Evolutionary conservation across 2,888 invertebrate genomes (phyloP).

Genomic region (Tetranychus truncatus): DNA sequence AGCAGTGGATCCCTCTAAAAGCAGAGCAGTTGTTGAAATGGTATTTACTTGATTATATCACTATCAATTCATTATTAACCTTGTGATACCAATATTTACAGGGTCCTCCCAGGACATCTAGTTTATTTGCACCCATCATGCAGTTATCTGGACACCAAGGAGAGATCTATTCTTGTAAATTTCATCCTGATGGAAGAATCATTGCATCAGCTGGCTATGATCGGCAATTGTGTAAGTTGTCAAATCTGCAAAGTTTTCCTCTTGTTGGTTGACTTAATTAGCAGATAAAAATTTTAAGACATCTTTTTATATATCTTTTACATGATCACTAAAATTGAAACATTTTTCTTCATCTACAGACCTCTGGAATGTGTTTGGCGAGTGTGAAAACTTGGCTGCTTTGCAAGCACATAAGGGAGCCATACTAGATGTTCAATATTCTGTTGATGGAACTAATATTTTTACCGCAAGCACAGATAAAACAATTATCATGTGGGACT

Average conservation of each 20-base stretch:
- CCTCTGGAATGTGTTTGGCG: conserved; percentile 91
- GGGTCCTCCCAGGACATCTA: conserved; percentile 18
- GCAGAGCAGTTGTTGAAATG: background rate
- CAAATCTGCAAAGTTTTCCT: conserved; percentile 5
- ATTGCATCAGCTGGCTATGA: conserved; percentile 88
- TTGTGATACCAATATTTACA: background rate
- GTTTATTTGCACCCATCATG: conserved; percentile 78
- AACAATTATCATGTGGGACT: conserved; percentile 86
- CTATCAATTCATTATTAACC: background rate
- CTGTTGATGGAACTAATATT: conserved; percentile 31
- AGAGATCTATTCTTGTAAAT: conserved; percentile 77
- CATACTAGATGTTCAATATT: conserved; percentile 58
- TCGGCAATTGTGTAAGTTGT: conserved; percentile 66
- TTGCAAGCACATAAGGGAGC: conserved; percentile 87
- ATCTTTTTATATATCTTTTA: conserved; percentile 10
- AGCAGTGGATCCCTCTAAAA: background rate
- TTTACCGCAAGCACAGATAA: conserved; percentile 54
- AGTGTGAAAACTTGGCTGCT: conserved; percentile 87
- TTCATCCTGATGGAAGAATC: conserved; percentile 88
- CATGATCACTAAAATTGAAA: background rate
- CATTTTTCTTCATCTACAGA: conserved; percentile 30
- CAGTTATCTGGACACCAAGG: conserved; percentile 86
- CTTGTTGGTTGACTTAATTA: background rate
- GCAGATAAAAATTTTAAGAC: conserved; percentile 4
- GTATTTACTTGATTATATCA: background rate